Evolutionary conservation across 2,113 vertebrate species (phyloP).

Genomic region (Geococcyx californianus): DNA sequence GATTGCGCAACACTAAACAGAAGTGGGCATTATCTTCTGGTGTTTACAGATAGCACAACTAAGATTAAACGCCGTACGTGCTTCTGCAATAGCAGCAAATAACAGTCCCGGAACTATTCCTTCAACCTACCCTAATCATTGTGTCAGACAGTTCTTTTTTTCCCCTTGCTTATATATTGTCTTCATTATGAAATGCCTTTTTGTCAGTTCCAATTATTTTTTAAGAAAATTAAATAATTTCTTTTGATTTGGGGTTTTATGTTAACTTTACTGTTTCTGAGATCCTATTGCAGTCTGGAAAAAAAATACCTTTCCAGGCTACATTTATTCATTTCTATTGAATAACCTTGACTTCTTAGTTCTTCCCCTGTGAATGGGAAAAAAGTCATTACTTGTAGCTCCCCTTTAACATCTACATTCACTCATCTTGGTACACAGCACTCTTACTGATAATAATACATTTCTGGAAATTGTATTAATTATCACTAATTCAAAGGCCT

Average conservation of each 20-base stretch:
- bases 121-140: background rate
- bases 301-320: conserved; percentile 21
- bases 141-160: background rate
- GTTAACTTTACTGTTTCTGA: background rate
- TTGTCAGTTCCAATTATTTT: background rate
- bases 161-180: background rate
- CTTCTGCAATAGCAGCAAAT: background rate
- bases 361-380: conserved; percentile 9
- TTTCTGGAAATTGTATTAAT: background rate
- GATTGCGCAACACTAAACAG: background rate
- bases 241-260: background rate
- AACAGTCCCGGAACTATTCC: background rate
- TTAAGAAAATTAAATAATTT: background rate
- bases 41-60: background rate
- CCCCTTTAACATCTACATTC: background rate
- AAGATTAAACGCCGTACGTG: background rate
- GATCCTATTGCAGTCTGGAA: background rate
- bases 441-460: background rate
- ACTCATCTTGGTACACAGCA: background rate
- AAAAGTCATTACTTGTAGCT: conserved; percentile 1
- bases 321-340: conserved; percentile 25
- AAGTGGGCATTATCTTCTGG: background rate
- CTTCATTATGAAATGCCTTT: background rate
- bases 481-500: background rate
- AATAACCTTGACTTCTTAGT: conserved; percentile 1